Evolutionary conservation across 2,888 invertebrate genomes (phyloP).

Genomic region (Lasioglossum malachurum): DNA sequence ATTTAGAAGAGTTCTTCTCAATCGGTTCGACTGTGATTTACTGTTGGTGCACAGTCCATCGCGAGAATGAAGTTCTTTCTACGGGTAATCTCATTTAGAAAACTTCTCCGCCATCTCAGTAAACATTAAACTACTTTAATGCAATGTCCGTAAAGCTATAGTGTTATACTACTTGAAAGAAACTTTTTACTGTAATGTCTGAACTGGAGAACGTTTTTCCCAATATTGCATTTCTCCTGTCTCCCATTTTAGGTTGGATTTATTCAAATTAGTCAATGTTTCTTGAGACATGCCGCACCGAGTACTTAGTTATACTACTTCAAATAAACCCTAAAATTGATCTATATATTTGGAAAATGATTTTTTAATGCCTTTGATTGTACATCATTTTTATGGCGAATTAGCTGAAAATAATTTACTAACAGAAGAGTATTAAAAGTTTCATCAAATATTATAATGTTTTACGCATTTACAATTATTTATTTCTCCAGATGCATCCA

Average conservation of each 20-base stretch:
- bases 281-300: not conserved
- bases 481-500: too few species aligned
- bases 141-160: not conserved
- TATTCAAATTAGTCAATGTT: not conserved
- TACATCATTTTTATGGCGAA: not conserved
- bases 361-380: not conserved
- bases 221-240: not conserved
- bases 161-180: not conserved
- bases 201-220: not conserved
- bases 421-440: not conserved
- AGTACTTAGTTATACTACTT: not conserved
- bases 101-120: not conserved
- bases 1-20: conserved; percentile 11
- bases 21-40: conserved; percentile 42
- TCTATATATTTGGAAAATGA: not conserved
- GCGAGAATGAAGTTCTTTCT: not conserved
- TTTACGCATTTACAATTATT: too few species aligned
- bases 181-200: not conserved
- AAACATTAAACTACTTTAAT: not conserved
- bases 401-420: not conserved
- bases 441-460: not conserved
- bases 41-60: conserved; percentile 15
- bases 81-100: not conserved
- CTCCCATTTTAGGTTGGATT: not conserved
- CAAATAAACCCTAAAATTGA: not conserved